Conservation (phyloP, 2,113 vertebrate species). For the Connochaetes taurinus region DNA sequence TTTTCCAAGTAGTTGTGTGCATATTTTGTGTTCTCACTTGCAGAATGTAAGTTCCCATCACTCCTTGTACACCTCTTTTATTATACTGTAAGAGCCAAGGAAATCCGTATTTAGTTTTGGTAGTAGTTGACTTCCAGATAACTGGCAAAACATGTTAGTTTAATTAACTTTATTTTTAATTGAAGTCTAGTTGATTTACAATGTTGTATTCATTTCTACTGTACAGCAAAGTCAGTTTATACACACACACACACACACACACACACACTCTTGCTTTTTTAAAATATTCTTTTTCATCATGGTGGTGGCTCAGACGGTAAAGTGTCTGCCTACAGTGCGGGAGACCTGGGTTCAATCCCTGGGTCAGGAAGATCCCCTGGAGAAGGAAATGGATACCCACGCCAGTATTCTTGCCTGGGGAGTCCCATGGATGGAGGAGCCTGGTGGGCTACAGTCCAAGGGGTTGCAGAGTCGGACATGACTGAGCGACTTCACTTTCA, state of each 20-base stretch:
- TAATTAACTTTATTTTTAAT: not conserved
- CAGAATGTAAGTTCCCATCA: not conserved
- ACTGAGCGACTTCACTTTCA: not conserved
- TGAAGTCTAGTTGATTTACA: not conserved
- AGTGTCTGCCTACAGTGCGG: not conserved
- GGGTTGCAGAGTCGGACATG: fast-evolving
- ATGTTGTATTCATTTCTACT: not conserved
- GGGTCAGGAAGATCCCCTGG: not conserved
- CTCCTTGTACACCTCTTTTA: not conserved
- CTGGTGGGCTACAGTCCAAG: not conserved
- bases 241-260: not conserved
- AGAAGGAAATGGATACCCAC: not conserved
- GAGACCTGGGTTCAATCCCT: not conserved
- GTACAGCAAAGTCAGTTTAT: not conserved
- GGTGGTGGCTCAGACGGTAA: not conserved
- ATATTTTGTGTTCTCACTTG: not conserved
- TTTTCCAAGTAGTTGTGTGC: not conserved
- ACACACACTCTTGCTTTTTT: not conserved
- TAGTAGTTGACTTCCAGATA: not conserved
- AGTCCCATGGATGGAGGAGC: not conserved
- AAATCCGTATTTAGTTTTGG: not conserved
- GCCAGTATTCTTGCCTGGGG: not conserved
- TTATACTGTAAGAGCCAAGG: not conserved
- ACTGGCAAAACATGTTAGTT: not conserved
- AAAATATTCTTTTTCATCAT: not conserved